Conservation (phyloP, 2,113 vertebrate species). For the Bubo scandiacus region DNA sequence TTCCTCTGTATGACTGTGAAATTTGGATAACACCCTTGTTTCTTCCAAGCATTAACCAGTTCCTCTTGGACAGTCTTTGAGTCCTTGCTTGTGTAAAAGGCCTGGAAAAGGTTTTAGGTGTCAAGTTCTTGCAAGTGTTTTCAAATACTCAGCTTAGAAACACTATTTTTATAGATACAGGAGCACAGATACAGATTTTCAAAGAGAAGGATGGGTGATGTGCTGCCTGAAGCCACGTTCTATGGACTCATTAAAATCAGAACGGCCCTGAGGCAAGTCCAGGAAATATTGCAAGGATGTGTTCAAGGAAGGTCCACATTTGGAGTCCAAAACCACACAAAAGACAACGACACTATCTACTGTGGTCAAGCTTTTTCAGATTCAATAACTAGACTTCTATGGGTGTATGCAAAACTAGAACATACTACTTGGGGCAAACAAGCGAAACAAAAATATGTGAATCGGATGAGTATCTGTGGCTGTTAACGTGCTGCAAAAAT, state of each 20-base stretch:
- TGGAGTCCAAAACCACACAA: neutral
- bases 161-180: neutral
- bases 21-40: constrained; percentile 30
- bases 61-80: neutral
- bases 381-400: neutral
- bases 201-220: neutral
- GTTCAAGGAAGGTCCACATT: neutral
- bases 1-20: constrained; percentile 30
- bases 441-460: neutral
- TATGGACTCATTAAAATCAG: neutral
- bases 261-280: neutral
- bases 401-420: neutral
- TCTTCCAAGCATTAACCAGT: neutral
- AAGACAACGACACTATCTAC: rapidly evolving
- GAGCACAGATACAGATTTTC: neutral
- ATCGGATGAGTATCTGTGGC: neutral
- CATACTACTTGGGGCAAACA: neutral
- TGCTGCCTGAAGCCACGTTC: neutral
- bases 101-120: neutral
- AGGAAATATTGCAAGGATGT: neutral
- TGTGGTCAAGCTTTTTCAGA: neutral
- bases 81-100: neutral
- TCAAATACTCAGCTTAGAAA: neutral
- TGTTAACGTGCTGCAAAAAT: neutral
- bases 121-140: neutral